Evolutionary conservation across 1,140 invertebrate genomes (phyloP).

Genomic region (Orius insidiosus): DNA sequence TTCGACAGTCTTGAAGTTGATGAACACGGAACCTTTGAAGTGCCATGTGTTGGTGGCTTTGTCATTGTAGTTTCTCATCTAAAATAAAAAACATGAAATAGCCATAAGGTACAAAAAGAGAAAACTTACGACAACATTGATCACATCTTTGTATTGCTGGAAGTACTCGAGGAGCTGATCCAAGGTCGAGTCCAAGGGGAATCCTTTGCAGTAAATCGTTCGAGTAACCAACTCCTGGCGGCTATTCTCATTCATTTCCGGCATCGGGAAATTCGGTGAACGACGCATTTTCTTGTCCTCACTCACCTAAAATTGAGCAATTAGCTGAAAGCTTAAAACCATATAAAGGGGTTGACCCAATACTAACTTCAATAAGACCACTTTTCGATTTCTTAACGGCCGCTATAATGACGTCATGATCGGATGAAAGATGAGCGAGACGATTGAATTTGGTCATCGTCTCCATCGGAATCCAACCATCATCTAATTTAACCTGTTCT

Average conservation of each 20-base stretch:
- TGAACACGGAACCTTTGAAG: conserved; percentile 83
- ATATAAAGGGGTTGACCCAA: too few relatives aligned
- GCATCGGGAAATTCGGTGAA: conserved; percentile 54
- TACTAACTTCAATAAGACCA: conserved; percentile 19
- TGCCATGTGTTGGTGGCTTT: conserved; percentile 40
- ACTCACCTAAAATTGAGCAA: conserved; percentile 33
- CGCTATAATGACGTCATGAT: conserved; percentile 49
- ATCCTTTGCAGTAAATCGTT: conserved; percentile 81
- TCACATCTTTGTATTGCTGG: conserved; percentile 46
- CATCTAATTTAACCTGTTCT: conserved; percentile 63
- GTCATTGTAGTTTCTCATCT: conserved; percentile 52
- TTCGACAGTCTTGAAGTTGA: conserved; percentile 60
- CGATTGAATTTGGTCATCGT: conserved; percentile 79
- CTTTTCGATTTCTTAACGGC: conserved; percentile 51
- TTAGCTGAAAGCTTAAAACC: too few relatives aligned
- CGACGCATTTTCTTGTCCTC: conserved; percentile 70
- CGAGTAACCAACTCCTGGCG: conserved; percentile 55
- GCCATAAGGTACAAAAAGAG: neutral
- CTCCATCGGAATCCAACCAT: conserved; percentile 78
- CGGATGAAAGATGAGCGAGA: conserved; percentile 50
- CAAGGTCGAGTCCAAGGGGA: conserved; percentile 48
- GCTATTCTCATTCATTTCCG: conserved; percentile 67
- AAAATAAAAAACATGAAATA: conserved; percentile 19
- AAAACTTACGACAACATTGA: conserved; percentile 45
- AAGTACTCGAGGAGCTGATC: conserved; percentile 61